Evolutionary conservation across 1,140 invertebrate genomes (phyloP), one percentile per base, ranked within the genome.

Genomic region (Cyphomyrmex costatus): DNA sequence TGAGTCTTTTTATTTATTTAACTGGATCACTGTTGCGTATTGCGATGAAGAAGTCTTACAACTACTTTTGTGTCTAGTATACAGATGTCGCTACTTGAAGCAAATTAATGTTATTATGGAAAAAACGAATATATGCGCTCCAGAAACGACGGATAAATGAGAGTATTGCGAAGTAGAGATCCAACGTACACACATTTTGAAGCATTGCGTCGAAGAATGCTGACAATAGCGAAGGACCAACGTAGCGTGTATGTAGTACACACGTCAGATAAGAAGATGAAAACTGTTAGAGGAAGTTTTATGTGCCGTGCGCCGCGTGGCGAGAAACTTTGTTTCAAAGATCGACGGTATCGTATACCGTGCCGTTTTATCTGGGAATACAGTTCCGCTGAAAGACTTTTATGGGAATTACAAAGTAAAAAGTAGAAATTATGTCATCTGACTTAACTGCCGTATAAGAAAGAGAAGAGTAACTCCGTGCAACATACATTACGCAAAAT

Each of bases 221-320:
- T 60, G 42, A 30, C 24, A 30, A 46, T 82, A 46, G 51, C 24
- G 4, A 42, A 71, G 3, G 14, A 60, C 24, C n/a, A 30, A 49
- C 24, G 10, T 70, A n/a, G 16, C 27, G 24, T 10, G 30, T 21
- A 58, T 66, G 33, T 46, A 71, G 33, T 53, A 71, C 33, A 30
- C 27, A 82, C 36, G 16, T 70, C 51, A 60, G 46, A 82, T 60
- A 73, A 58, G 19, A 73, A 46, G 24, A 82, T 51, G 12, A 82
- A 82, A 82, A 82, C 51, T 21, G 66, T 82, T 60, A 30, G 8
- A 82, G 33, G 14, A 73, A 82, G 24, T 82, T 82, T 82, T 71
- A 71, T 58, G 49, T 71, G 24, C 53, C 24, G 33, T n/a, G 33
- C 19, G 30, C 27, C 27, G 27, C 19, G n/a, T 14, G 65, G 21